Base-by-base conservation (phyloP, 2,113 vertebrate genomes). In the Erythrocercus mccallii region DNA sequence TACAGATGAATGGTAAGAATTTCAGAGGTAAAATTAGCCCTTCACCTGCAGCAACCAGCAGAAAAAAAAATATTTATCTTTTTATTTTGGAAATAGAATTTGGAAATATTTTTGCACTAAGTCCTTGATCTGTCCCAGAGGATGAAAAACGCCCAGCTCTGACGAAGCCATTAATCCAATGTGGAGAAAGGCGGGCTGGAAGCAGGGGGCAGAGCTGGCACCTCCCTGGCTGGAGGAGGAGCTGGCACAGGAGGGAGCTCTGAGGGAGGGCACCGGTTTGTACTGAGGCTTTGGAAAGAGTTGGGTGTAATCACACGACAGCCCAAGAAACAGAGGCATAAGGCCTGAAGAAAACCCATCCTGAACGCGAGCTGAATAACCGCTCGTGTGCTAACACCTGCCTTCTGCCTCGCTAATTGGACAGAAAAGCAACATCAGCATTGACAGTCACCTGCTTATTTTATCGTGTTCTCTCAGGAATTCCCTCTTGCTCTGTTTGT, bases 281-380 rank as follows among this genome's bases (percentile, higher is more conserved):
- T 23, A 8, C 33, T 47, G 15, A 9, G 51, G 53, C 28, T 58
- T 61, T 10, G 33, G 19, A 30, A 82, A 50, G 19, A n/a, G 22
- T 15, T 1, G 0, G 0, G 12, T 24, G 31, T 10, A 37, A 57
- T 35, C 28, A 38, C 14, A 45, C 57, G 12, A 42, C 47, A 94
- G 65, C 69, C 33, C n/a, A 18, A 51, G 1, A 53, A 73, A 40
- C 37, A 81, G 24, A 73, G 37, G 18, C 9, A 25, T 40, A 68
- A 61, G 44, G 35, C 38, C 61, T 74, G 23, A 47, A 79, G 48
- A 71, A 87, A 62, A 65, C 10, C 12, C 7, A 66, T 14, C 24
- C 13, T 22, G 30, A 91, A 17, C 8, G 19, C 21, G 28, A 57
- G n/a, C 33, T 25, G 33, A 54, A 20, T 25, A 35, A 64, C 12